These are phyloP conservation scores for Lontra canadensis DNA, from an alignment of 2,113 vertebrate genomes.

Conservation along the genomic window DNA sequence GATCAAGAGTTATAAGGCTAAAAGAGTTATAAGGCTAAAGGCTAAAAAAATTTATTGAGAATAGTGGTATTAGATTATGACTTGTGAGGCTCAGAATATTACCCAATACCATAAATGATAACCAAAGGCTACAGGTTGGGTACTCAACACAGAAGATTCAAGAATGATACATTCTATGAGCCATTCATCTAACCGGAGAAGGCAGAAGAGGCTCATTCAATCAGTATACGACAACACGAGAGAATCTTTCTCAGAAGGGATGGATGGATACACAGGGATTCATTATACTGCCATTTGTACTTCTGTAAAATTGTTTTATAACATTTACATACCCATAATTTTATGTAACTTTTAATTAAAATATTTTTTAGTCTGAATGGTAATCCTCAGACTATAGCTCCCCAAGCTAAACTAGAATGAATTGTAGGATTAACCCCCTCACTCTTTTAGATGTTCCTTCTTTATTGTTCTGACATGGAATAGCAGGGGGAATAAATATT, in stretches of 20 bases:
- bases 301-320: neutral
- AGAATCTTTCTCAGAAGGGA: neutral
- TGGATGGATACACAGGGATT: neutral
- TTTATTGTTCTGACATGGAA: neutral
- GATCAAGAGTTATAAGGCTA: neutral
- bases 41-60: conserved; percentile 38
- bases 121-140: neutral
- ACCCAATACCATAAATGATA: neutral
- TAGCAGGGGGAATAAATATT: neutral
- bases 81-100: neutral
- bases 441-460: neutral
- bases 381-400: neutral
- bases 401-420: neutral
- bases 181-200: conserved; percentile 6
- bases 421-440: neutral
- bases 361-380: neutral
- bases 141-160: neutral
- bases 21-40: neutral
- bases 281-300: neutral
- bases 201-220: neutral
- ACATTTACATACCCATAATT: neutral
- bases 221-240: neutral
- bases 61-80: neutral
- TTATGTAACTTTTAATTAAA: conserved; percentile 34
- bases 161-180: neutral